Evolutionary conservation across 2,113 vertebrate species (phyloP).

Genomic region (Barbus barbus): DNA sequence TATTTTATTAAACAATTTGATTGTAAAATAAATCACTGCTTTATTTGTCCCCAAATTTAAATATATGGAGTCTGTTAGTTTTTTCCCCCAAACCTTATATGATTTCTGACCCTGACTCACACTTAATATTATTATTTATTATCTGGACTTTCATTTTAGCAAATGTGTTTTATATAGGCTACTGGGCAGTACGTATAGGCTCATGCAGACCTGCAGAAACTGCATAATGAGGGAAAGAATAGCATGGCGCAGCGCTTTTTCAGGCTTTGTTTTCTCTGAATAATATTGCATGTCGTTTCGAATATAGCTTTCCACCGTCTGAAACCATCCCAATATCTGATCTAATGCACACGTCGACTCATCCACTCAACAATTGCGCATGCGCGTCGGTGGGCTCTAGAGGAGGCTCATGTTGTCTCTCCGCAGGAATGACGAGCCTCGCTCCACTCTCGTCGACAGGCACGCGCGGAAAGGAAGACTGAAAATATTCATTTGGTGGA

Average conservation of each 20-base stretch:
- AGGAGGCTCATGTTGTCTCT: conserved; percentile 35
- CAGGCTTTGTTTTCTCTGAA: background rate
- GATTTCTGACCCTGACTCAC: no score
- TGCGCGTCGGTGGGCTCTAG: conserved; percentile 49
- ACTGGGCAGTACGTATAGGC: no score
- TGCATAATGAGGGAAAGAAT: background rate
- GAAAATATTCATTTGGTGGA: conserved; percentile 4
- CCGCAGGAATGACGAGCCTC: conserved; percentile 43
- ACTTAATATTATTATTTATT: no score
- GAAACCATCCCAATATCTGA: conserved; percentile 24
- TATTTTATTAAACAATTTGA: no score
- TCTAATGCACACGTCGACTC: conserved; percentile 12
- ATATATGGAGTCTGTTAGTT: no score
- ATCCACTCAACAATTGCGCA: conserved; percentile 50
- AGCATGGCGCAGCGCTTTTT: background rate
- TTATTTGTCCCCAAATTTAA: no score
- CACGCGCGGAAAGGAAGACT: background rate
- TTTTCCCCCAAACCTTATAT: no score
- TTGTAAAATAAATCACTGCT: no score
- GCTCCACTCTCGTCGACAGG: conserved; percentile 7
- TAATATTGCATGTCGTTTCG: background rate
- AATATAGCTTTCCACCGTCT: conserved; percentile 15
- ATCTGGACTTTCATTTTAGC: background rate
- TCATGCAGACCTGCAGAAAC: background rate
- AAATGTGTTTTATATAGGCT: background rate